Conservation (phyloP, 2,797 vertebrate species). For the Sebastes diploproa region DNA sequence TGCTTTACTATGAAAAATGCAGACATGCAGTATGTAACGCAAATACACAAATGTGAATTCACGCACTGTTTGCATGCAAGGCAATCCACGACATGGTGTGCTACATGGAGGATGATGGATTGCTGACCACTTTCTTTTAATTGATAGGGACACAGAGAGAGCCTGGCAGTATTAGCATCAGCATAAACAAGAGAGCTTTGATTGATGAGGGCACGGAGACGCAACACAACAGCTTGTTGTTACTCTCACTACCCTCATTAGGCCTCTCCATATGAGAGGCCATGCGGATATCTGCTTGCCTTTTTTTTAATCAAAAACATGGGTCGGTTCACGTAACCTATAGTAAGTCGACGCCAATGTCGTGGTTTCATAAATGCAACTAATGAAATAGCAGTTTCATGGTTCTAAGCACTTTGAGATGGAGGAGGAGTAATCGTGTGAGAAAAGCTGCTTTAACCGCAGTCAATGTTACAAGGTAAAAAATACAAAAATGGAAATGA, state of each 20-base stretch:
- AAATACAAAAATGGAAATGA: background rate
- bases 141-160: slow-evolving; percentile 70
- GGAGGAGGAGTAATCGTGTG: background rate
- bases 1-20: background rate
- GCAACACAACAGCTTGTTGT: slow-evolving; percentile 29
- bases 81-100: slow-evolving; percentile 3
- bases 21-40: background rate
- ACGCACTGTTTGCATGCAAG: background rate
- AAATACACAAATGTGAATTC: background rate
- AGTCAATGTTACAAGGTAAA: background rate
- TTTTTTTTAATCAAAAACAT: slow-evolving; percentile 17
- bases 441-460: background rate
- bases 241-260: slow-evolving; percentile 30
- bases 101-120: slow-evolving; percentile 70
- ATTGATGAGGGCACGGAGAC: slow-evolving; percentile 66
- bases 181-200: slow-evolving; percentile 63
- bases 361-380: background rate
- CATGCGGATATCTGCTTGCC: background rate
- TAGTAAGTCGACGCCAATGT: background rate
- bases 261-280: slow-evolving; percentile 3
- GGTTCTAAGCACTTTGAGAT: slow-evolving; percentile 1
- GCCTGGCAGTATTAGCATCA: slow-evolving; percentile 61
- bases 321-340: background rate
- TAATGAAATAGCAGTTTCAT: background rate
- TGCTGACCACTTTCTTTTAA: slow-evolving; percentile 68